Conservation (phyloP, 2,113 vertebrate genomes). For the Camelus bactrianus region DNA sequence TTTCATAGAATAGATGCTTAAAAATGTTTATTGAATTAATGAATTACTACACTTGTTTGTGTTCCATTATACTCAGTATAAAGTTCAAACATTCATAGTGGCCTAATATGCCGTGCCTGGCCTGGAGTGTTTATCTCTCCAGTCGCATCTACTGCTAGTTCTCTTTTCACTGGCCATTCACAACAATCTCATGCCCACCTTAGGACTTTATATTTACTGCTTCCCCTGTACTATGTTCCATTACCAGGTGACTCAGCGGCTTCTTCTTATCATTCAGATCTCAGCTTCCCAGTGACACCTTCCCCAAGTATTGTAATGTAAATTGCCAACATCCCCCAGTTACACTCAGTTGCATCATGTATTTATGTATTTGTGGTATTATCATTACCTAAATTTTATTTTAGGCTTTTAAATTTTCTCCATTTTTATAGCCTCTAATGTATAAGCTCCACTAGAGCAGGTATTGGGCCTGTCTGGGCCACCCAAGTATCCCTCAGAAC, state of each 20-base stretch:
- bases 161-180: background rate
- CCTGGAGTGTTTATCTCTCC: background rate
- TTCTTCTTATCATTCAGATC: background rate
- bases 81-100: background rate
- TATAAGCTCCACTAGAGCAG: background rate
- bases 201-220: background rate
- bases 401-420: background rate
- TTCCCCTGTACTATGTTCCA: background rate
- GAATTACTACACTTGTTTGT: background rate
- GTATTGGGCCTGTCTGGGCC: background rate
- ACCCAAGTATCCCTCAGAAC: background rate
- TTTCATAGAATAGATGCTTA: background rate
- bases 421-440: background rate
- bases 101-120: background rate
- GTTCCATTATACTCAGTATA: background rate
- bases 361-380: background rate
- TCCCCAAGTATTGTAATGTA: background rate
- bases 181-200: accelerated
- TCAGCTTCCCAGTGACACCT: background rate
- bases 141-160: background rate
- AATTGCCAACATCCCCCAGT: background rate
- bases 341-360: background rate
- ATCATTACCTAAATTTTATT: background rate
- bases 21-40: background rate
- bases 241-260: background rate